These are phyloP conservation scores for Salvelinus fontinalis DNA, from an alignment of 2,113 vertebrate species.

Conservation along the genomic window DNA sequence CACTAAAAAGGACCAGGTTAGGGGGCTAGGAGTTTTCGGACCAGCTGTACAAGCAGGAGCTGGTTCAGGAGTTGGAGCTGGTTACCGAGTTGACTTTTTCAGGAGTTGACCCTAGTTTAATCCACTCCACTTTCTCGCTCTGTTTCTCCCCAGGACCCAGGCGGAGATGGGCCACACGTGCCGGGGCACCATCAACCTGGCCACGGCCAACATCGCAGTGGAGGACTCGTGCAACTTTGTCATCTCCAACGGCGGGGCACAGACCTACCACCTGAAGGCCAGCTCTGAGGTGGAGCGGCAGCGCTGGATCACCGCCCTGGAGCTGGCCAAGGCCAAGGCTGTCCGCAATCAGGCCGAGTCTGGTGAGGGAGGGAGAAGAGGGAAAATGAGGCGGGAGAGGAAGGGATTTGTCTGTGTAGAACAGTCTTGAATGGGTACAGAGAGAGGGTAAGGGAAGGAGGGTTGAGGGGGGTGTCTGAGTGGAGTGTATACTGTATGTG, in stretches of 20 bases:
- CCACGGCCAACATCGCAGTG: slow-evolving; percentile 92
- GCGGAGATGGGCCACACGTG: slow-evolving; percentile 98
- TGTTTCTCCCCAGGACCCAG: slow-evolving; percentile 78
- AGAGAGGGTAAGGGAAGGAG: background rate
- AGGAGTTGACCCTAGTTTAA: too few species aligned
- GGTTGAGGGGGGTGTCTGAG: background rate
- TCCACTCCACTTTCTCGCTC: background rate
- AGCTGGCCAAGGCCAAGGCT: slow-evolving; percentile 93
- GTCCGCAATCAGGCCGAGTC: slow-evolving; percentile 92
- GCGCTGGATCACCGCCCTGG: slow-evolving; percentile 94
- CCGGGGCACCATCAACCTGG: slow-evolving; percentile 94
- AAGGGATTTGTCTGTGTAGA: background rate
- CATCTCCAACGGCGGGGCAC: slow-evolving; percentile 93
- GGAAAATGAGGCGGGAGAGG: background rate
- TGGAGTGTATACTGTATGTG: too few species aligned
- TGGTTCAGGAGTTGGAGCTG: too few species aligned
- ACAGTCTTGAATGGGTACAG: background rate
- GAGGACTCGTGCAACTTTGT: slow-evolving; percentile 98
- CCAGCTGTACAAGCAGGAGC: too few species aligned
- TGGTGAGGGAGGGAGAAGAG: slow-evolving; percentile 71
- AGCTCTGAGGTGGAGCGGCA: slow-evolving; percentile 94
- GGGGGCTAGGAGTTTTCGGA: too few species aligned
- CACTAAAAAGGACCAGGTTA: too few species aligned
- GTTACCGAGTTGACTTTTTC: too few species aligned
- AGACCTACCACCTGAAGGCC: slow-evolving; percentile 96